These are phyloP conservation scores for Archaeoteleia sp. DNA, from an alignment of 2,888 invertebrate species.

Conservation along the genomic window DNA sequence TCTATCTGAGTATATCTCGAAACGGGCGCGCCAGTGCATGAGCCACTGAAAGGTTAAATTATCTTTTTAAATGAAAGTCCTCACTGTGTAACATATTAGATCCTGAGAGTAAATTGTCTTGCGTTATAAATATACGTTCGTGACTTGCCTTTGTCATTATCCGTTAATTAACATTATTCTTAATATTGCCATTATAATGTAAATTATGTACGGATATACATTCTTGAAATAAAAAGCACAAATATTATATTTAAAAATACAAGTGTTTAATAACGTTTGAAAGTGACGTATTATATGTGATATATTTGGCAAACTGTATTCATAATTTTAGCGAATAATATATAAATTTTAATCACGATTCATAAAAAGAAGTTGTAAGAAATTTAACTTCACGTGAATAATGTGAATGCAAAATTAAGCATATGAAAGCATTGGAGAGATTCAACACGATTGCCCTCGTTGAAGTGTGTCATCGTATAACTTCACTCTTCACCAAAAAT, in stretches of 20 bases:
- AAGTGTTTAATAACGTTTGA: too few species aligned
- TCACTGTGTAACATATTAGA: constrained; percentile 17
- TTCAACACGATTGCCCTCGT: constrained; percentile 2
- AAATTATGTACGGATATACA: constrained; percentile 18
- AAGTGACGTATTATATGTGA: too few species aligned
- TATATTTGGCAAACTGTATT: too few species aligned
- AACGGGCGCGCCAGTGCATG: constrained; percentile 22
- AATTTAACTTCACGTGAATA: neutral
- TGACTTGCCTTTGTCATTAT: constrained; percentile 11
- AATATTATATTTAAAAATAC: neutral
- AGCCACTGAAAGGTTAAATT: constrained; percentile 37
- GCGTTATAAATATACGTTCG: constrained; percentile 27
- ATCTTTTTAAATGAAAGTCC: constrained; percentile 42
- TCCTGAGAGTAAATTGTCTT: constrained; percentile 33
- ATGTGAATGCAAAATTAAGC: neutral
- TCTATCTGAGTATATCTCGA: constrained; percentile 16
- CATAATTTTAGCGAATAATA: too few species aligned
- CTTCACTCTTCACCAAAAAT: constrained; percentile 4
- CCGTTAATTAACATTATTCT: constrained; percentile 29
- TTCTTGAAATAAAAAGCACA: constrained; percentile 6
- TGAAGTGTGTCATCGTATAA: constrained; percentile 11
- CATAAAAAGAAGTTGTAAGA: too few species aligned
- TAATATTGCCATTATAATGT: constrained; percentile 17
- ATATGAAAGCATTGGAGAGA: constrained; percentile 1
- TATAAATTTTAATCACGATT: too few species aligned